Conservation (phyloP, 2,113 vertebrate species). For the Salminus brasiliensis region DNA sequence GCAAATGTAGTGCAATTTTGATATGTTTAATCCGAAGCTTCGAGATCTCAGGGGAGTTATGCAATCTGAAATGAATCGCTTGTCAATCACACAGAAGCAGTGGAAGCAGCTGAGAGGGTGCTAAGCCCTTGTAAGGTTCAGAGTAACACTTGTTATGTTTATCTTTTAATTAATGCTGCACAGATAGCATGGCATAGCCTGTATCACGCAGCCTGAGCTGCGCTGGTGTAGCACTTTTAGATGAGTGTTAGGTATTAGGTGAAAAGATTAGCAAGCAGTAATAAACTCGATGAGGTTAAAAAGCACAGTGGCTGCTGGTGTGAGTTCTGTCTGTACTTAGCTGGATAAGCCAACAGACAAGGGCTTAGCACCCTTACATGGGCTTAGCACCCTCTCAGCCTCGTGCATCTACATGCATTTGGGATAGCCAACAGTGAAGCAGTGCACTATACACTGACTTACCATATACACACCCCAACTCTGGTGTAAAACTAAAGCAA, state of each 20-base stretch:
- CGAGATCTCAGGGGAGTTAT: conserved; percentile 26
- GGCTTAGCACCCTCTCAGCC: too few species aligned
- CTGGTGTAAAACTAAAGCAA: too few species aligned
- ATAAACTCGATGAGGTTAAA: background rate
- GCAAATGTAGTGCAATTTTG: conserved; percentile 3
- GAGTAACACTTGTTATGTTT: conserved; percentile 59
- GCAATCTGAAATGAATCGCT: conserved; percentile 27
- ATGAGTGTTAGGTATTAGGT: background rate
- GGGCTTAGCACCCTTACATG: too few species aligned
- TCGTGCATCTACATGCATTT: too few species aligned
- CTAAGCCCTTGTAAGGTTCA: conserved; percentile 50
- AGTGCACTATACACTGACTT: too few species aligned
- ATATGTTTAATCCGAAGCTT: conserved; percentile 9
- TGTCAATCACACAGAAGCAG: conserved; percentile 60
- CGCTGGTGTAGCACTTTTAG: background rate
- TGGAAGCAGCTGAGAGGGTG: conserved; percentile 41
- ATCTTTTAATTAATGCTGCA: conserved; percentile 72
- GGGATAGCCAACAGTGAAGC: too few species aligned
- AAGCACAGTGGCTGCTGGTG: background rate
- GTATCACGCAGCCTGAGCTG: conserved; percentile 29
- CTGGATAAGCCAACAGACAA: too few species aligned
- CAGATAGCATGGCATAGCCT: conserved; percentile 42
- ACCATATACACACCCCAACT: too few species aligned
- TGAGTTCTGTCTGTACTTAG: too few species aligned
- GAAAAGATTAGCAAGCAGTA: conserved; percentile 9